A percentile compares a stretch with the other conserved stretches of the same genome.
These are phyloP conservation scores for Erebia ligea DNA, from an alignment of 2,888 invertebrate species.

Conservation along the genomic window DNA sequence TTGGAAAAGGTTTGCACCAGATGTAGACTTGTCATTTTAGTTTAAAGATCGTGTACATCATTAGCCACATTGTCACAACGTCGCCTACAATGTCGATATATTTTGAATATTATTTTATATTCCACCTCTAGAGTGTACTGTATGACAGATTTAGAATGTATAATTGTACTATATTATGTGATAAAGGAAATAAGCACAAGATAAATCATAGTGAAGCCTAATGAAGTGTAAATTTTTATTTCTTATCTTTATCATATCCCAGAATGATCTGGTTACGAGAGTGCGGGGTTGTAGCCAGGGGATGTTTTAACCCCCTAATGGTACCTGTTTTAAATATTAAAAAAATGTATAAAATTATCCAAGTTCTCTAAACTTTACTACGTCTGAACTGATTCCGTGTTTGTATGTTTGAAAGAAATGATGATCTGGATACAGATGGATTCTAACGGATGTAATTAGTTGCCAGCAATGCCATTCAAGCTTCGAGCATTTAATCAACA, in stretches of 20 bases:
- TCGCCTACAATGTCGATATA: slow-evolving; percentile 29
- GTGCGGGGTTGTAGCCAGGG: not conserved
- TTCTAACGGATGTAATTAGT: too few relatives aligned
- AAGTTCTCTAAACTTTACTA: not conserved
- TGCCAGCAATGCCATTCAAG: too few relatives aligned
- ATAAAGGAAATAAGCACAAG: slow-evolving; percentile 80
- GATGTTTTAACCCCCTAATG: not conserved
- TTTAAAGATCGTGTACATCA: too few relatives aligned
- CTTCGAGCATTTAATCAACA: too few relatives aligned
- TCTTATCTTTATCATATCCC: slow-evolving; percentile 45
- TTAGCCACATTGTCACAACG: slow-evolving; percentile 13
- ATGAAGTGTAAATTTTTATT: slow-evolving; percentile 74
- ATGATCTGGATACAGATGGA: not conserved
- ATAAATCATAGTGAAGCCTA: slow-evolving; percentile 77
- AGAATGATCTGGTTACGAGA: not conserved
- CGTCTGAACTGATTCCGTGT: not conserved
- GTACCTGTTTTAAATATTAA: not conserved
- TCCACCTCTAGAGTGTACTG: slow-evolving; percentile 59
- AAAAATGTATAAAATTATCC: not conserved
- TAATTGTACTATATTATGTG: slow-evolving; percentile 75
- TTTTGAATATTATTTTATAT: slow-evolving; percentile 39
- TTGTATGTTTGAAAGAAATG: not conserved
- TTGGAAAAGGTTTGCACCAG: too few relatives aligned
- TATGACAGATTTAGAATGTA: slow-evolving; percentile 68
- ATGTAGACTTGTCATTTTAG: too few relatives aligned